Evolutionary conservation across 2,113 vertebrate genomes (phyloP), one percentile per base, ranked within the genome.

Genomic region (Dendropsophus ebraccatus): DNA sequence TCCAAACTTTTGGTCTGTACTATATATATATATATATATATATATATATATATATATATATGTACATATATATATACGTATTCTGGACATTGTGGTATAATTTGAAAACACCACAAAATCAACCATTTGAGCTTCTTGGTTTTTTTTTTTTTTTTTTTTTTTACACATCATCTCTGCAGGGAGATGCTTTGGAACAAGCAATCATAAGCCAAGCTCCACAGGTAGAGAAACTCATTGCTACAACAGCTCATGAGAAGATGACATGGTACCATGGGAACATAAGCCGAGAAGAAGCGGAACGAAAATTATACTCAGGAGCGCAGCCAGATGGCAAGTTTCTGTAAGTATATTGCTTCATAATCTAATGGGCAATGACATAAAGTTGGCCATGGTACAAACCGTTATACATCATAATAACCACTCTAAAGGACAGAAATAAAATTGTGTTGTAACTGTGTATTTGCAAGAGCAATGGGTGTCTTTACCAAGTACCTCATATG

Each of bases 321-420:
- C 97, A 98, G 58, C 96, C 97, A 0, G 97, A 99, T 12, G 97
- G 98, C 82, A 99, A 98, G 91, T 99, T 98, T 90, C 92, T 99
- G 98, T 99, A 91, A 92, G 97, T 92, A 65, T 41, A 9, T 41
- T 41, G 41, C 41, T 41, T 41, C 41, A 41, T 41, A 41, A 5
- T 41, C 41, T 41, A 41, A 41, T 5, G 41, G 41, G 41, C 41
- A 41, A 41, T 41, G 41, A 41, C 4, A 41, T 8, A 41, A 41
- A 41, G 41, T 8, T 5, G 41, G 8, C 8, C 3, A 8, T 41
- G 41, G 41, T 41, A 41, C 41, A 41, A 5, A 3, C 41, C 3
- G 41, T 8, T 8, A 41, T 41, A 41, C 41, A 41, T 41, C 3
- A 41, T 41, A 8, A 41, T 8, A 41, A 41, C 4, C 41, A 41